A percentile compares a stretch with the other conserved stretches of the same genome.
Evolutionary conservation across 2,113 vertebrate genomes (phyloP).

Genomic region (Xenopus laevis): DNA sequence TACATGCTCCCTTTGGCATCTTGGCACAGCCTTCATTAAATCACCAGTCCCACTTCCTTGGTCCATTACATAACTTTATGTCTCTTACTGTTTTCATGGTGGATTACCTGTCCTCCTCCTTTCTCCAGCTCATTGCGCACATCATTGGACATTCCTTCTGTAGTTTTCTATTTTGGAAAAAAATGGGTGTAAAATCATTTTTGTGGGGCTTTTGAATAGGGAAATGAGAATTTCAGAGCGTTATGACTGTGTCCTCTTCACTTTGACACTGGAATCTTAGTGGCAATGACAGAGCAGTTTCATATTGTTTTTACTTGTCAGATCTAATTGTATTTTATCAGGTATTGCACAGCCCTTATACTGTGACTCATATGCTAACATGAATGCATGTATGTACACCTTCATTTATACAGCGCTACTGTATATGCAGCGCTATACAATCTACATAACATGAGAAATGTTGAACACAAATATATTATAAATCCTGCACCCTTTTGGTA

Average conservation of each 20-base stretch:
- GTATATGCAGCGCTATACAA: too few relatives aligned
- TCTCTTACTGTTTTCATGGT: conserved; percentile 3
- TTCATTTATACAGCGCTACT: too few relatives aligned
- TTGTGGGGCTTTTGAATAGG: conserved; percentile 13
- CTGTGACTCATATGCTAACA: not conserved
- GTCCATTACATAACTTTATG: not conserved
- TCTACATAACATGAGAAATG: not conserved
- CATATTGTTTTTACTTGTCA: not conserved
- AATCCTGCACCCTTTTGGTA: not conserved
- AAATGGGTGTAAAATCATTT: conserved; percentile 38
- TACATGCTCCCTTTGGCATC: not conserved
- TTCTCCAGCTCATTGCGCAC: conserved; percentile 24
- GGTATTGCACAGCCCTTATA: not conserved
- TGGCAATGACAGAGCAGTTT: conserved; percentile 6
- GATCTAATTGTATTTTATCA: not conserved
- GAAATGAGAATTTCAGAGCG: not conserved
- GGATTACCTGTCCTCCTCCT: conserved; percentile 30
- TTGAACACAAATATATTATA: not conserved
- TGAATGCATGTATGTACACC: too few relatives aligned
- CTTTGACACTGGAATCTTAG: not conserved
- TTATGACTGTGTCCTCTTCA: conserved; percentile 1
- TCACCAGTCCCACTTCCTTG: conserved; percentile 32
- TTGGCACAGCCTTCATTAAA: conserved; percentile 14
- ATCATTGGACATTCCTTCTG: conserved; percentile 26
- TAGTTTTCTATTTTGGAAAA: conserved; percentile 35